phyloP scores from a whole-genome alignment of 2,888 invertebrate species.

The Encarsia formosa region DNA sequence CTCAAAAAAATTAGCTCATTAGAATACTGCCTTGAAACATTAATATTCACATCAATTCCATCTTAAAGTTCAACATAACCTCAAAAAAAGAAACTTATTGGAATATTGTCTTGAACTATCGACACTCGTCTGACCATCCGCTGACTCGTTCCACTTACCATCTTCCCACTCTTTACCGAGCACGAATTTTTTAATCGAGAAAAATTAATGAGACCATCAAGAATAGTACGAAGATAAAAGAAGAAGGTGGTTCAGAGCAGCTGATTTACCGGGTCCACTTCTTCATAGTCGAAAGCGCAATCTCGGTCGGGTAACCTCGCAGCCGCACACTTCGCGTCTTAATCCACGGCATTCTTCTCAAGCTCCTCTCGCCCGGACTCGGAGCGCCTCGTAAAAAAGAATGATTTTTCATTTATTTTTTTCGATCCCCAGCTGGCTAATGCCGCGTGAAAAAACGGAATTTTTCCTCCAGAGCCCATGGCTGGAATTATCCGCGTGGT shows the following conservation, averaged over 20 bases:
- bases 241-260: not conserved
- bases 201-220: too few relatives aligned
- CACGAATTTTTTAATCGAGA: too few relatives aligned
- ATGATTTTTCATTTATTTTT: conserved; percentile 23
- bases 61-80: too few relatives aligned
- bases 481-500: too few relatives aligned
- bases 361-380: not conserved
- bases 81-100: too few relatives aligned
- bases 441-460: too few relatives aligned
- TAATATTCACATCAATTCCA: too few relatives aligned
- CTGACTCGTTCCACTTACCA: not conserved
- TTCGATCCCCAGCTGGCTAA: not conserved
- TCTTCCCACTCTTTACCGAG: too few relatives aligned
- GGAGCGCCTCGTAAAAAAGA: not conserved
- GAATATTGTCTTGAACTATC: too few relatives aligned
- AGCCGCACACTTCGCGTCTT: conserved; percentile 35
- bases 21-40: too few relatives aligned
- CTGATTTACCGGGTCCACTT: not conserved
- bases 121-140: not conserved
- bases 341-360: conserved; percentile 17
- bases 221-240: not conserved
- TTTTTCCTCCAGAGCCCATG: too few relatives aligned
- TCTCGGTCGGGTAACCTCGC: conserved; percentile 34
- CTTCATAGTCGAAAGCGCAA: conserved; percentile 22
- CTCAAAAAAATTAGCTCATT: too few relatives aligned